These are phyloP conservation scores for Salvator merianae DNA, from an alignment of 2,113 vertebrate species.

Conservation along the genomic window DNA sequence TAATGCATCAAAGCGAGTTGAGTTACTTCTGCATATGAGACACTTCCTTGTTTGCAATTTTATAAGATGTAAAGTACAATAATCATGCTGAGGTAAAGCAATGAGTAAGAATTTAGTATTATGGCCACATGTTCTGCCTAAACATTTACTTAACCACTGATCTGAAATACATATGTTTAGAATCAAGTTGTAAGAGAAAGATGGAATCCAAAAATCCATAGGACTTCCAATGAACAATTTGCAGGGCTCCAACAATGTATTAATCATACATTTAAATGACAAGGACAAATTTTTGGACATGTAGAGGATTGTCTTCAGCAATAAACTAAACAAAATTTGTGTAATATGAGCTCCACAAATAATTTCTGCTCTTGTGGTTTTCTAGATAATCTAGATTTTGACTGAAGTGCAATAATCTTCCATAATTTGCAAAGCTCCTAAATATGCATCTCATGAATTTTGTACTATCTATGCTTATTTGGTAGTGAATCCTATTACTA, in stretches of 20 bases:
- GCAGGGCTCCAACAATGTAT: neutral
- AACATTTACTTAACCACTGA: neutral
- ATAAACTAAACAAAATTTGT: neutral
- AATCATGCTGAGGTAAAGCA: neutral
- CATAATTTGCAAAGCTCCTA: neutral
- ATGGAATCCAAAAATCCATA: neutral
- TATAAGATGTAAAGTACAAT: constrained; percentile 31
- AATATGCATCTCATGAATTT: too few relatives aligned
- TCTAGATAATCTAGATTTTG: neutral
- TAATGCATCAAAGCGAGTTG: constrained; percentile 22
- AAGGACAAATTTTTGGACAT: neutral
- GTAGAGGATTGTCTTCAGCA: neutral
- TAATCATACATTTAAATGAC: neutral
- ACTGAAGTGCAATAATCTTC: neutral
- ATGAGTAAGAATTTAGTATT: neutral
- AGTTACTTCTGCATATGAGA: constrained; percentile 31
- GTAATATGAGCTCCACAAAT: neutral
- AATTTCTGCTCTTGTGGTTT: neutral
- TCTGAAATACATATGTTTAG: neutral
- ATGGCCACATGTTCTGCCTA: too few relatives aligned
- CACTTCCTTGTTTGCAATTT: constrained; percentile 8
- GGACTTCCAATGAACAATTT: neutral
- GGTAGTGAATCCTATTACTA: too few relatives aligned
- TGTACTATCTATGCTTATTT: too few relatives aligned
- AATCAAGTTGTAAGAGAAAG: neutral